phyloP scores from a whole-genome alignment of 37 sponge, comb jelly and placozoan genomes.

The Tethya wilhelma region DNA sequence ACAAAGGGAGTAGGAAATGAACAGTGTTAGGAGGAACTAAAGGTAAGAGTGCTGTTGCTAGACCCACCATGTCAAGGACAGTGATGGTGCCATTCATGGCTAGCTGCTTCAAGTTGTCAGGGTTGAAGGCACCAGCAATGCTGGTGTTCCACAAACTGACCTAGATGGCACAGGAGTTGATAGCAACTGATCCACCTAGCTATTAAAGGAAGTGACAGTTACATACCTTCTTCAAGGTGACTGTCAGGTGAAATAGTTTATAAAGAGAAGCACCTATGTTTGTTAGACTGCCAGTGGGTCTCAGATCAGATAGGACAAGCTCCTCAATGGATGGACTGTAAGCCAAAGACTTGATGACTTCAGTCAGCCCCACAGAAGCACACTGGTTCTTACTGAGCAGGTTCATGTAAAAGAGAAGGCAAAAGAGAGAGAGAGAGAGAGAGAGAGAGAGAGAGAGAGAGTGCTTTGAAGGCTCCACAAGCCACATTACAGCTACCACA shows the following conservation, averaged over 20 bases:
- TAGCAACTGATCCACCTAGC: too few relatives aligned
- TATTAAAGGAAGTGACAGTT: neutral
- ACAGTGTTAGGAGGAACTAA: neutral
- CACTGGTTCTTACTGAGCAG: slow-evolving; percentile 54
- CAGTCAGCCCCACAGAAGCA: slow-evolving; percentile 27
- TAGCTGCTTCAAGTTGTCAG: neutral
- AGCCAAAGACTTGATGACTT: slow-evolving; percentile 21
- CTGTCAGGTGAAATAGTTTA: slow-evolving; percentile 49
- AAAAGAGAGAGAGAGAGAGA: slow-evolving; percentile 1
- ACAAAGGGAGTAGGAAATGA: too few relatives aligned
- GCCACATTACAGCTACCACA: neutral
- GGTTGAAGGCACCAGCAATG: neutral
- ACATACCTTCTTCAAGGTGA: slow-evolving; percentile 52
- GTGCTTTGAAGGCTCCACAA: neutral
- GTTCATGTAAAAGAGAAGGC: too few relatives aligned
- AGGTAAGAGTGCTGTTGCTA: too few relatives aligned
- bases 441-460: slow-evolving; percentile 1
- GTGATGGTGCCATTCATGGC: neutral
- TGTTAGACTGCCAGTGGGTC: neutral
- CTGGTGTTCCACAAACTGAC: slow-evolving; percentile 13
- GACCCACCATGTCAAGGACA: slow-evolving; percentile 7
- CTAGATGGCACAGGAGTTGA: neutral
- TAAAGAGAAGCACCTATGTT: slow-evolving; percentile 1
- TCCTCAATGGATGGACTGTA: slow-evolving; percentile 61
- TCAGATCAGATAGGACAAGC: slow-evolving; percentile 31